phyloP scores from a whole-genome alignment of 2,113 vertebrate species.

The Micronycteris hirsuta region DNA sequence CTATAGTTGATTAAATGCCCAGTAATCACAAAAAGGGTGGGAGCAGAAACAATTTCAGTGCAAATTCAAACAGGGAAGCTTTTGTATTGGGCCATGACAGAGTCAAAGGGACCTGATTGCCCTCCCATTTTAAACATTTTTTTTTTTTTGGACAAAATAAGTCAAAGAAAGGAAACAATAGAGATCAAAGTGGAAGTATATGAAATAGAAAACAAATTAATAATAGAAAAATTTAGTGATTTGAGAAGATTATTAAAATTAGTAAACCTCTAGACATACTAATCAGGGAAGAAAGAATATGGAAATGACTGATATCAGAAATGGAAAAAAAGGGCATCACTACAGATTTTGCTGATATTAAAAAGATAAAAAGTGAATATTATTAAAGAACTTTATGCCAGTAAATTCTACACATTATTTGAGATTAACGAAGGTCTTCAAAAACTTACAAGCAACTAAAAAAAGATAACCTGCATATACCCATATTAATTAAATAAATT shows the following conservation, averaged over 20 bases:
- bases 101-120: background rate
- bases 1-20: background rate
- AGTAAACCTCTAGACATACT: background rate
- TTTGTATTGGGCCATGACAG: background rate
- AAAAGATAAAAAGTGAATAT: background rate
- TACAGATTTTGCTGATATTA: background rate
- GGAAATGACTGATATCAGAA: background rate
- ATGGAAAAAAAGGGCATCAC: background rate
- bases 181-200: background rate
- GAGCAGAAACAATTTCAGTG: background rate
- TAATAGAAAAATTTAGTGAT: background rate
- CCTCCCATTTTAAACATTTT: background rate
- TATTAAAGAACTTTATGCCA: background rate
- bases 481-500: background rate
- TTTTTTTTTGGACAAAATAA: background rate
- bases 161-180: background rate
- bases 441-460: background rate
- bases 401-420: background rate
- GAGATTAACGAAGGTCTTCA: background rate
- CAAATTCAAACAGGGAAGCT: background rate
- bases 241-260: conserved; percentile 12
- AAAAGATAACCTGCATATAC: background rate
- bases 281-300: background rate
- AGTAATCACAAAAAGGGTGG: background rate
- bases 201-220: background rate